phyloP scores from a whole-genome alignment of 2,797 vertebrate genomes.

The Bovichtus variegatus region DNA sequence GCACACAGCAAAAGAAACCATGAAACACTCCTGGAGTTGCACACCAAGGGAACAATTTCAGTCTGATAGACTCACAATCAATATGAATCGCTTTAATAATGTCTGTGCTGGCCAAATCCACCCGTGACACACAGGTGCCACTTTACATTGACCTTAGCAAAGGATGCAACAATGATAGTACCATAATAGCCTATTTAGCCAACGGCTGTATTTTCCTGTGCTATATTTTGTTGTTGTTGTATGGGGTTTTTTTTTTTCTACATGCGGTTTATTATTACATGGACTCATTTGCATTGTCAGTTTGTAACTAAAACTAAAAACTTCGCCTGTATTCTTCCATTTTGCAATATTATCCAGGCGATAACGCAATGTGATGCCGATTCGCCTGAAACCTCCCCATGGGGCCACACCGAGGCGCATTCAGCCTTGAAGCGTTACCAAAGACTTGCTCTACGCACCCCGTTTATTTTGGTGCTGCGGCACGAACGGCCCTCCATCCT shows the following conservation, averaged over 20 bases:
- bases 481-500: slow-evolving; percentile 63
- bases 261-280: not conserved
- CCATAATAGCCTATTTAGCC: not conserved
- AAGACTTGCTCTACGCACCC: slow-evolving; percentile 58
- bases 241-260: not conserved
- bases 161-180: not conserved
- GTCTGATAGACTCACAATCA: slow-evolving; percentile 32
- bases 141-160: slow-evolving; percentile 25
- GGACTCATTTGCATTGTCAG: not conserved
- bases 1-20: slow-evolving; percentile 77
- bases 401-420: slow-evolving; percentile 37
- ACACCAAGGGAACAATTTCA: slow-evolving; percentile 56
- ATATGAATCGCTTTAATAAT: slow-evolving; percentile 9
- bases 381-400: slow-evolving; percentile 15
- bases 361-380: slow-evolving; percentile 37
- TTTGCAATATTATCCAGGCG: not conserved
- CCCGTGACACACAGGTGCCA: slow-evolving; percentile 7
- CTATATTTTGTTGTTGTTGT: not conserved
- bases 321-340: not conserved
- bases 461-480: slow-evolving; percentile 78
- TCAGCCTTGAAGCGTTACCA: slow-evolving; percentile 46
- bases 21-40: slow-evolving; percentile 66
- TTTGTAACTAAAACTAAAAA: slow-evolving; percentile 23
- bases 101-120: slow-evolving; percentile 11
- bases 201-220: not conserved